A percentile compares a stretch with the other conserved stretches of the same genome.
These are phyloP conservation scores for Sebastolobus alascanus DNA, from an alignment of 2,797 vertebrate species.

Conservation along the genomic window DNA sequence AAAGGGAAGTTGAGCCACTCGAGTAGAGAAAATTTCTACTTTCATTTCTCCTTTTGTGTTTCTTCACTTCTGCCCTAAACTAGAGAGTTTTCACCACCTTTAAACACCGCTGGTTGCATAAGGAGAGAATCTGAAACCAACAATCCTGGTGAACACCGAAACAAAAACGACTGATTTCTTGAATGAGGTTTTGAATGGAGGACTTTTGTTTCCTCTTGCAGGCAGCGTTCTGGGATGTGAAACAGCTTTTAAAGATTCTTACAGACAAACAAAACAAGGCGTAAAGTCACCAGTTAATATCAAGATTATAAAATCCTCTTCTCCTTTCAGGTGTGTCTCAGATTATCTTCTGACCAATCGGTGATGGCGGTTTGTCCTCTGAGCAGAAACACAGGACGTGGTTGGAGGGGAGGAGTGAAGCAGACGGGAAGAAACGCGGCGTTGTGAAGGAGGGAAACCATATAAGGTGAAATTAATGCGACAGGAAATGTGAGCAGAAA, in stretches of 20 bases:
- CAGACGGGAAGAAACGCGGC: constrained; percentile 17
- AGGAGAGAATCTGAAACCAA: not conserved
- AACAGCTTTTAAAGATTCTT: not conserved
- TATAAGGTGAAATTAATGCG: constrained; percentile 48
- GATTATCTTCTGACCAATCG: constrained; percentile 28
- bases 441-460: constrained; percentile 26
- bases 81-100: not conserved
- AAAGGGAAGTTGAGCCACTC: constrained; percentile 60
- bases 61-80: constrained; percentile 30
- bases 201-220: not conserved
- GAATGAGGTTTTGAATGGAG: not conserved
- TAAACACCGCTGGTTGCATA: not conserved
- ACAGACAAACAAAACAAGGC: not conserved
- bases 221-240: not conserved
- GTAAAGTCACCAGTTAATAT: not conserved
- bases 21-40: constrained; percentile 26
- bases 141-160: not conserved
- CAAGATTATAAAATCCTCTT: not conserved
- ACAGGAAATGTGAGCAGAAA: constrained; percentile 8
- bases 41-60: constrained; percentile 64
- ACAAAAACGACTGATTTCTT: not conserved
- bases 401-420: constrained; percentile 31
- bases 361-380: not conserved
- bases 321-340: not conserved
- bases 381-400: constrained; percentile 29